phyloP scores from a whole-genome alignment of 2,888 invertebrate species.

The Apocheima hispidaria region DNA sequence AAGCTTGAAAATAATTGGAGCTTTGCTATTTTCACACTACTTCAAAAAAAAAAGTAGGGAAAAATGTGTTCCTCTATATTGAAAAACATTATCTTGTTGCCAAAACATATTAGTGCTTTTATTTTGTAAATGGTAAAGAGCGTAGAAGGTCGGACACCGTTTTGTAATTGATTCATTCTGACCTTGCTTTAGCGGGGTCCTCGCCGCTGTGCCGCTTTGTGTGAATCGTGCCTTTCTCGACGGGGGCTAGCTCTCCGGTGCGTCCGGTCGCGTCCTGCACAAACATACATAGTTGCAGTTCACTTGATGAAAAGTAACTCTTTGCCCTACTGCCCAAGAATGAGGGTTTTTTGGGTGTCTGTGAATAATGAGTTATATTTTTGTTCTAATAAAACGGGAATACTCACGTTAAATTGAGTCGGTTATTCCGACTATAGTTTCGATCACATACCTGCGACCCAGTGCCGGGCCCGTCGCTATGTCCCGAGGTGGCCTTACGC shows the following conservation, averaged over 20 bases:
- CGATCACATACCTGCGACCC: constrained; percentile 70
- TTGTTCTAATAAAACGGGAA: neutral
- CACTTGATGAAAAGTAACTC: neutral
- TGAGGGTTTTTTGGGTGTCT: neutral
- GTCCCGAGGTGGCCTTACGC: constrained; percentile 93
- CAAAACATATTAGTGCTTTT: too few relatives aligned
- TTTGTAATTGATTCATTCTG: too few relatives aligned
- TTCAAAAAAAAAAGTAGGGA: too few relatives aligned
- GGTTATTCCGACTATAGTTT: too few relatives aligned
- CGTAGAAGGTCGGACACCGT: too few relatives aligned
- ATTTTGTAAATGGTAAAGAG: neutral
- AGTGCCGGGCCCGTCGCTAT: constrained; percentile 78
- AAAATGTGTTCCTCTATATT: too few relatives aligned
- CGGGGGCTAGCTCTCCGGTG: constrained; percentile 87
- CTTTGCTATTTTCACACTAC: too few relatives aligned
- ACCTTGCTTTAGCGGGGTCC: constrained; percentile 93
- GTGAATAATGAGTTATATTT: too few relatives aligned
- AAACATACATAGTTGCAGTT: constrained; percentile 36
- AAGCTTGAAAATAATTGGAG: too few relatives aligned
- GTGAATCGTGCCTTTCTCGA: constrained; percentile 98
- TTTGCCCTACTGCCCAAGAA: too few relatives aligned
- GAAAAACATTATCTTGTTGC: too few relatives aligned
- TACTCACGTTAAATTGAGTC: too few relatives aligned
- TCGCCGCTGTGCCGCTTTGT: constrained; percentile 97
- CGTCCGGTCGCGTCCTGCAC: constrained; percentile 75